Evolutionary conservation across 2,113 vertebrate species (phyloP).

Genomic region (Dipodomys merriami): DNA sequence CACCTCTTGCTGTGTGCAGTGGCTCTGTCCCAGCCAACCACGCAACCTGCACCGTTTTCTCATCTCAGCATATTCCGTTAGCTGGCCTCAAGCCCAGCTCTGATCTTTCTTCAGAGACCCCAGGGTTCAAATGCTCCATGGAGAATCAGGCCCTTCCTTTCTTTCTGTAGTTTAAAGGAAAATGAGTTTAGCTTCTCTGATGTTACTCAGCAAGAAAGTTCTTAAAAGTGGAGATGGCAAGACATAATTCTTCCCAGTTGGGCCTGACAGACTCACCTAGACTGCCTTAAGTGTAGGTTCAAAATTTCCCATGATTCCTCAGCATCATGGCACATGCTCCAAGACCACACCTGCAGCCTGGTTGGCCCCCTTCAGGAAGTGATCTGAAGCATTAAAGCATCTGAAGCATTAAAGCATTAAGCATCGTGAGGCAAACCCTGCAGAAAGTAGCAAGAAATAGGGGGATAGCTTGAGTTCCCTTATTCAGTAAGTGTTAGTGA

Average conservation of each 20-base stretch:
- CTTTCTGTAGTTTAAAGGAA: constrained; percentile 59
- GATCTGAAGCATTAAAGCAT: not conserved
- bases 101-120: not conserved
- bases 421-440: constrained; percentile 1
- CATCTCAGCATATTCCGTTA: not conserved
- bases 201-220: constrained; percentile 50
- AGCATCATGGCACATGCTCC: not conserved
- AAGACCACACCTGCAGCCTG: not conserved
- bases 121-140: constrained; percentile 63
- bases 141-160: constrained; percentile 48
- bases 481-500: not conserved
- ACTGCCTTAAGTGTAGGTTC: not conserved
- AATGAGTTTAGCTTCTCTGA: constrained; percentile 42
- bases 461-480: not conserved
- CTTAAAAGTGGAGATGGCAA: constrained; percentile 36
- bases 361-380: not conserved
- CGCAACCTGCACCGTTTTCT: not conserved
- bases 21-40: not conserved
- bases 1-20: not conserved
- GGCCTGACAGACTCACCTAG: constrained; percentile 29
- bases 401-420: not conserved
- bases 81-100: not conserved
- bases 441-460: not conserved
- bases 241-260: constrained; percentile 51
- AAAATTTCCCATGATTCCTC: not conserved